These are phyloP conservation scores for Somateria mollissima DNA, from an alignment of 2,797 vertebrate species.

Conservation along the genomic window DNA sequence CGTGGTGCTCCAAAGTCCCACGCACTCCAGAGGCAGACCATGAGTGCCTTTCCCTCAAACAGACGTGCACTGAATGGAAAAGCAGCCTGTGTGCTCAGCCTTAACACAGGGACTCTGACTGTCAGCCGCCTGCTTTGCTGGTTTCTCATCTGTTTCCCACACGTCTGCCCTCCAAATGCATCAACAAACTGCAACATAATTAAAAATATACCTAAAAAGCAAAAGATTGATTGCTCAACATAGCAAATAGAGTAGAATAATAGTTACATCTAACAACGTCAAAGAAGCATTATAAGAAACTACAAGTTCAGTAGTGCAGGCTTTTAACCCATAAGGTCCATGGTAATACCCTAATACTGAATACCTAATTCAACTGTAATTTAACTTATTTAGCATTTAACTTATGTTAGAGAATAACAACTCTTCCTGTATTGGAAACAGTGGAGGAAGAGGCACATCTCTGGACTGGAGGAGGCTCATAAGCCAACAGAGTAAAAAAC, in stretches of 20 bases:
- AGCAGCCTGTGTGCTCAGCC: background rate
- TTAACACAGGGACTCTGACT: background rate
- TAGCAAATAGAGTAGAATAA: background rate
- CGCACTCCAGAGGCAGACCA: background rate
- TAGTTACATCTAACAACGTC: background rate
- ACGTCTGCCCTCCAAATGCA: background rate
- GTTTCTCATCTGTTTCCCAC: background rate
- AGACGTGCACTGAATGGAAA: rapidly evolving
- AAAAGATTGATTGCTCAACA: background rate
- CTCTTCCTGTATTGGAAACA: background rate
- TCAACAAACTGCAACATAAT: background rate
- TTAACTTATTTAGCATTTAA: background rate
- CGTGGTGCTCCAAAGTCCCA: background rate
- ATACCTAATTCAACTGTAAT: background rate
- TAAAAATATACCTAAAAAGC: background rate
- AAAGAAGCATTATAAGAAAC: background rate
- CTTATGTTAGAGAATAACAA: background rate
- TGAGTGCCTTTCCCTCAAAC: background rate
- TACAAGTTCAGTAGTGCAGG: background rate
- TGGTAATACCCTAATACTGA: background rate
- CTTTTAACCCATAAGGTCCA: background rate
- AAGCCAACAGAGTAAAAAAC: background rate
- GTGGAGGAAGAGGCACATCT: too few species aligned
- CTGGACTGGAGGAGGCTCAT: background rate
- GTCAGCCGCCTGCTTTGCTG: background rate